Evolutionary conservation across 2,888 invertebrate species (phyloP).

Genomic region (Tetramorium bicarinatum): DNA sequence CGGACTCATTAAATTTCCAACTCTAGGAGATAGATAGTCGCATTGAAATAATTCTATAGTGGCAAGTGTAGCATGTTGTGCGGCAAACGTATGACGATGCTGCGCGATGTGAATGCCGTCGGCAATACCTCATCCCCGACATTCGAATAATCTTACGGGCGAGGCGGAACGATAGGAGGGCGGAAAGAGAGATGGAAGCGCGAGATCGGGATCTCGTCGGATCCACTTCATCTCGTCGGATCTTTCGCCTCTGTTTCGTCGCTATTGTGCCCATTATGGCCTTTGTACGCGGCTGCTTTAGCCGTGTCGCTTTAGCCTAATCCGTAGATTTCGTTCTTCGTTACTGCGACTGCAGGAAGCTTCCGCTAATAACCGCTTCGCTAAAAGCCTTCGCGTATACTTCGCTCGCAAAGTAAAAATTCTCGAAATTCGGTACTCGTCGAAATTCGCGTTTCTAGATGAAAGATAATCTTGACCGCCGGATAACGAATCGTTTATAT

Average conservation of each 20-base stretch:
- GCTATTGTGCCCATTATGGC: slow-evolving; percentile 48
- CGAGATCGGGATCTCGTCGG: slow-evolving; percentile 68
- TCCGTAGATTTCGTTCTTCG: neutral
- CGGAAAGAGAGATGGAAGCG: slow-evolving; percentile 37
- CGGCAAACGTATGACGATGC: slow-evolving; percentile 5
- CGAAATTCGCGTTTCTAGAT: neutral
- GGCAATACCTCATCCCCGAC: neutral
- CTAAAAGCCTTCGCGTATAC: neutral
- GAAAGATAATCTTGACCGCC: neutral
- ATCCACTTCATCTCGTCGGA: slow-evolving; percentile 53
- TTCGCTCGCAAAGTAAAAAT: neutral
- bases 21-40: slow-evolving; percentile 72
- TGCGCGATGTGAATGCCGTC: slow-evolving; percentile 10
- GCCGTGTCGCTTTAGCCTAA: slow-evolving; percentile 13
- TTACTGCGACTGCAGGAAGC: slow-evolving; percentile 15
- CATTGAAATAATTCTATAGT: slow-evolving; percentile 82
- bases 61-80: slow-evolving; percentile 38
- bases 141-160: slow-evolving; percentile 18
- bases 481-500: slow-evolving; percentile 13
- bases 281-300: slow-evolving; percentile 50
- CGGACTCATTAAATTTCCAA: slow-evolving; percentile 82
- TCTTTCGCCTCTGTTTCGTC: slow-evolving; percentile 34
- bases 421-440: neutral
- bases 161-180: slow-evolving; percentile 7
- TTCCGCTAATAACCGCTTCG: slow-evolving; percentile 14